Conservation (phyloP, 2,888 invertebrate genomes). For the Leucania comma region DNA sequence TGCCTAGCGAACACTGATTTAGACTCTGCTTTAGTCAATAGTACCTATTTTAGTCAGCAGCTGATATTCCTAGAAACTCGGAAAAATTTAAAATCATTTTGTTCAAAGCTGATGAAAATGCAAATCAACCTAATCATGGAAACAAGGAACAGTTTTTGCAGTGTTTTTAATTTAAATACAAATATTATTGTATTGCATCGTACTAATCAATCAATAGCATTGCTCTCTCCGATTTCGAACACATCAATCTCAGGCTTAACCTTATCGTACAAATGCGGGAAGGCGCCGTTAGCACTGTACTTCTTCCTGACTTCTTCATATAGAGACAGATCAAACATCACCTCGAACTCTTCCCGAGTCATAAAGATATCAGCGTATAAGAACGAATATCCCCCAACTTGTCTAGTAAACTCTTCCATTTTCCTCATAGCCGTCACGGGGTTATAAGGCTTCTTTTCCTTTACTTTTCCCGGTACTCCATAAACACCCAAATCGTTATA, state of each 20-base stretch:
- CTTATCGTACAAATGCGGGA: conserved; percentile 93
- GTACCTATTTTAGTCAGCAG: too few relatives aligned
- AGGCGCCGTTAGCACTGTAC: conserved; percentile 91
- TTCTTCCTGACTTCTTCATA: conserved; percentile 91
- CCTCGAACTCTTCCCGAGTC: conserved; percentile 91
- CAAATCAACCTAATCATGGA: too few relatives aligned
- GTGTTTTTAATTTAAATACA: not conserved
- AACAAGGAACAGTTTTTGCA: not conserved
- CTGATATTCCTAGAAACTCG: too few relatives aligned
- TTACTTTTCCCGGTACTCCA: conserved; percentile 92
- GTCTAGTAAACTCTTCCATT: conserved; percentile 93
- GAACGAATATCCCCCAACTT: conserved; percentile 93
- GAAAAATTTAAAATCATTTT: too few relatives aligned
- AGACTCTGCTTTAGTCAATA: too few relatives aligned
- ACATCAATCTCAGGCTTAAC: conserved; percentile 93
- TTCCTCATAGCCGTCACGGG: conserved; percentile 92
- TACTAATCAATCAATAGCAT: conserved; percentile 66
- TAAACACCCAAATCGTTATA: conserved; percentile 94
- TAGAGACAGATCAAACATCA: conserved; percentile 92
- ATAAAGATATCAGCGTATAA: conserved; percentile 94
- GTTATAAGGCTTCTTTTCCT: conserved; percentile 91
- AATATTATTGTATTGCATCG: conserved; percentile 1
- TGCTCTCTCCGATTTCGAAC: conserved; percentile 88
- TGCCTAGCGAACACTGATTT: too few relatives aligned
- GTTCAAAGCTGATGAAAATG: too few relatives aligned